phyloP scores from a whole-genome alignment of 2,113 vertebrate species.

The Bubo bubo region DNA sequence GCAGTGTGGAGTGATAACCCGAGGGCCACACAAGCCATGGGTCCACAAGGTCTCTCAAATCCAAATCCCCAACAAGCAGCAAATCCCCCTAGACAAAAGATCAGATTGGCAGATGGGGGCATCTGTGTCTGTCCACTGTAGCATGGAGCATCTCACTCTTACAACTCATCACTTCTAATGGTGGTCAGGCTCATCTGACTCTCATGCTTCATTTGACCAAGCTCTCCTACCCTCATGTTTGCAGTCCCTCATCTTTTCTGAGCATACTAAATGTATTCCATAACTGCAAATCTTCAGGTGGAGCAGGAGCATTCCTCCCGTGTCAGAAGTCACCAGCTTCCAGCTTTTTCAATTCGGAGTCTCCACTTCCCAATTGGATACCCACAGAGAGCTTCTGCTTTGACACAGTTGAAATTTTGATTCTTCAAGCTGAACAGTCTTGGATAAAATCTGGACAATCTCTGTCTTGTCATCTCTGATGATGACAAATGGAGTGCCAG shows the following conservation, averaged over 20 bases:
- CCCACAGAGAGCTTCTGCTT: background rate
- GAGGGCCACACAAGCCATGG: background rate
- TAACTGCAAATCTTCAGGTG: background rate
- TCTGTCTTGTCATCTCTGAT: background rate
- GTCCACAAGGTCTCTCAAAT: background rate
- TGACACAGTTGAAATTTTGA: background rate
- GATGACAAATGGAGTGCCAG: background rate
- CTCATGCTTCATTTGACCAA: background rate
- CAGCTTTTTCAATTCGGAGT: background rate
- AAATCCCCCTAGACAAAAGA: background rate
- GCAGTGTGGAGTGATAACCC: background rate
- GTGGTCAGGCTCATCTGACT: background rate
- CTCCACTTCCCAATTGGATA: background rate
- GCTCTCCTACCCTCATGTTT: background rate
- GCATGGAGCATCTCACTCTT: background rate
- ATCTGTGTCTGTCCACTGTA: background rate
- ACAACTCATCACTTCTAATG: background rate
- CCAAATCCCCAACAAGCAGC: background rate
- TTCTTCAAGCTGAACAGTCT: background rate
- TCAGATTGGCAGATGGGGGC: background rate
- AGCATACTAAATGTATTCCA: background rate
- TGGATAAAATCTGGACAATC: background rate
- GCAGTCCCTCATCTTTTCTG: background rate
- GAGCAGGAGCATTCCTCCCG: background rate
- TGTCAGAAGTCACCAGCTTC: background rate